phyloP scores from a whole-genome alignment of 2,888 invertebrate species.

The Ophion costatus region DNA sequence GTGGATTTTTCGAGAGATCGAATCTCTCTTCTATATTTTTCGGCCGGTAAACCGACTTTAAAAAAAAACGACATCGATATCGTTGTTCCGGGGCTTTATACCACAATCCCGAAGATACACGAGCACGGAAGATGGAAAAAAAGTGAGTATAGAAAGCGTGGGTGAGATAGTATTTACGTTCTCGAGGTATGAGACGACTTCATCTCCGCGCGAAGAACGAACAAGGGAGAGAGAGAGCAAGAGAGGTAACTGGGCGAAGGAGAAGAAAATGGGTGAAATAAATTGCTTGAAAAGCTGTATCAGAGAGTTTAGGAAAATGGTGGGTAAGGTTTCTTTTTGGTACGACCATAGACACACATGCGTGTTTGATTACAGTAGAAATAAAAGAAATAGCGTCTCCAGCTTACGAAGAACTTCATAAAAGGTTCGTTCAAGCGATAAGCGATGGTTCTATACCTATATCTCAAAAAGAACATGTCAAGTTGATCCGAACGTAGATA shows the following conservation, averaged over 20 bases:
- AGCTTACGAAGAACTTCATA: slow-evolving; percentile 49
- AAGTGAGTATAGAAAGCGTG: slow-evolving; percentile 2
- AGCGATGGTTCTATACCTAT: slow-evolving; percentile 39
- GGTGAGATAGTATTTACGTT: slow-evolving; percentile 5
- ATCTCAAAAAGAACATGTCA: slow-evolving; percentile 33
- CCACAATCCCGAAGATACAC: slow-evolving; percentile 14
- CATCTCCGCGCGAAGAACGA: slow-evolving; percentile 37
- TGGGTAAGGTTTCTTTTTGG: slow-evolving; percentile 55
- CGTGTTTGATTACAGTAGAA: background rate
- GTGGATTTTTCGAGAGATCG: slow-evolving; percentile 10
- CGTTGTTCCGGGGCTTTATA: slow-evolving; percentile 50
- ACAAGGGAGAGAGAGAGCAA: background rate
- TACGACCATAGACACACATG: background rate
- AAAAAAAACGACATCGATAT: slow-evolving; percentile 34
- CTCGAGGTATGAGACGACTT: slow-evolving; percentile 29
- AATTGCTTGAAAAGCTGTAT: slow-evolving; percentile 16
- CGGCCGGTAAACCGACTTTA: slow-evolving; percentile 12
- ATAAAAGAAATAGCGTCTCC: slow-evolving; percentile 30
- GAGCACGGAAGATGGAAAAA: slow-evolving; percentile 18
- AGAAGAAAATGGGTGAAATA: slow-evolving; percentile 19
- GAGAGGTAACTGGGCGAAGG: slow-evolving; percentile 16
- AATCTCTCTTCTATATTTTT: slow-evolving; percentile 23
- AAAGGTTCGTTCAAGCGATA: slow-evolving; percentile 59
- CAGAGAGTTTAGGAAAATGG: slow-evolving; percentile 22
- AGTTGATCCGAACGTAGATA: too few species aligned